A percentile compares a stretch with the other conserved stretches of the same genome.
Conservation (phyloP, 2,797 vertebrate genomes). For the Agapornis canus region DNA sequence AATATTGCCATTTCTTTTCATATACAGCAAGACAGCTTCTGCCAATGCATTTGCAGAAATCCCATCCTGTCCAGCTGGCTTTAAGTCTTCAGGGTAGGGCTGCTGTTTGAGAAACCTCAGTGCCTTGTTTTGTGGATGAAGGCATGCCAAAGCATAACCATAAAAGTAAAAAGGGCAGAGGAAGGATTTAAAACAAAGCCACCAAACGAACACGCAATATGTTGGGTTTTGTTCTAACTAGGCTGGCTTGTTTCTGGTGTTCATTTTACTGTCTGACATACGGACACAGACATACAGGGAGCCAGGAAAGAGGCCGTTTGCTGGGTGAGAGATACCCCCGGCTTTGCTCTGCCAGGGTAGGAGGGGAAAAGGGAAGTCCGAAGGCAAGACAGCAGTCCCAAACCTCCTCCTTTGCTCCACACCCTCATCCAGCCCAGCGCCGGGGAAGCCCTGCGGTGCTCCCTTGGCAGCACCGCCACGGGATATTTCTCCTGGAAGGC, state of each 20-base stretch:
- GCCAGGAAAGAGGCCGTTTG: neutral
- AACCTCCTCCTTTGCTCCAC: neutral
- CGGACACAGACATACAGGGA: neutral
- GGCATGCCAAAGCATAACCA: neutral
- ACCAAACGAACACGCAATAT: neutral
- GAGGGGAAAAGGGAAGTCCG: neutral
- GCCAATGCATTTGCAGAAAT: neutral
- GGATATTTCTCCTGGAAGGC: neutral
- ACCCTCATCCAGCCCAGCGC: fast-evolving
- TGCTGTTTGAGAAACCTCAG: neutral
- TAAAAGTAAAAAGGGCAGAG: neutral
- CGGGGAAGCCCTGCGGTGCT: neutral
- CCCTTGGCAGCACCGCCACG: fast-evolving
- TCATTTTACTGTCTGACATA: neutral
- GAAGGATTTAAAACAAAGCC: neutral
- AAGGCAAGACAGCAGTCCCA: neutral
- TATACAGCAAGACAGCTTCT: neutral
- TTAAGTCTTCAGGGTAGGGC: neutral
- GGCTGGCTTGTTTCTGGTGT: neutral
- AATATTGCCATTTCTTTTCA: neutral
- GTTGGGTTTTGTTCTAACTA: neutral
- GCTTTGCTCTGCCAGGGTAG: neutral
- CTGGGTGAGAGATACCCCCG: neutral
- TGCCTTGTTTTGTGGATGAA: neutral
- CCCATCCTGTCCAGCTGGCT: neutral